A percentile compares a stretch with the other conserved stretches of the same genome.
These are phyloP conservation scores for Poeciliopsis turneri DNA, from an alignment of 2,797 vertebrate genomes.

Conservation along the genomic window DNA sequence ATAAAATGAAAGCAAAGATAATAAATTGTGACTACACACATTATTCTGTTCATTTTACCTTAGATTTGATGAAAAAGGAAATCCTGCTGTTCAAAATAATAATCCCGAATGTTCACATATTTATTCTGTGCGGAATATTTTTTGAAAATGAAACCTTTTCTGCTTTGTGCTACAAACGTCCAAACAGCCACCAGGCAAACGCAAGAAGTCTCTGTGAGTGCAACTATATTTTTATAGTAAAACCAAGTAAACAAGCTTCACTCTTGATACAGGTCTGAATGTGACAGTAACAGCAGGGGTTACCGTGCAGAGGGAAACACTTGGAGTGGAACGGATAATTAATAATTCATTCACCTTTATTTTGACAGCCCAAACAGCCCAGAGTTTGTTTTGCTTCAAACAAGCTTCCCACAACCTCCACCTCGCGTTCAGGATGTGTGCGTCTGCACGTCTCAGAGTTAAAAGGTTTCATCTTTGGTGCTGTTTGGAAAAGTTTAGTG, in stretches of 20 bases:
- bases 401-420: slow-evolving; percentile 23
- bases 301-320: slow-evolving; percentile 4
- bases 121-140: neutral
- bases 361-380: slow-evolving; percentile 39
- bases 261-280: slow-evolving; percentile 11
- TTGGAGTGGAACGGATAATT: slow-evolving; percentile 18
- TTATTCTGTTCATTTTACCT: neutral
- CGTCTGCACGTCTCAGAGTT: slow-evolving; percentile 11
- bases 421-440: slow-evolving; percentile 17
- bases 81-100: neutral
- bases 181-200: neutral
- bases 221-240: slow-evolving; percentile 1
- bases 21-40: neutral
- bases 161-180: neutral
- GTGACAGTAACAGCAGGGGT: slow-evolving; percentile 12
- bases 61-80: neutral
- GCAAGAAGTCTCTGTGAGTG: neutral
- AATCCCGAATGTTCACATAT: neutral
- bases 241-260: slow-evolving; percentile 22
- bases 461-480: slow-evolving; percentile 30
- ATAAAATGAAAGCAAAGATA: neutral
- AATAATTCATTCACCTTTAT: slow-evolving; percentile 49
- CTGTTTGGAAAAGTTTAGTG: slow-evolving; percentile 35
- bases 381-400: slow-evolving; percentile 31
- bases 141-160: neutral